Base-by-base conservation (phyloP, 1,140 invertebrate genomes). In the Cataglyphis hispanica region DNA sequence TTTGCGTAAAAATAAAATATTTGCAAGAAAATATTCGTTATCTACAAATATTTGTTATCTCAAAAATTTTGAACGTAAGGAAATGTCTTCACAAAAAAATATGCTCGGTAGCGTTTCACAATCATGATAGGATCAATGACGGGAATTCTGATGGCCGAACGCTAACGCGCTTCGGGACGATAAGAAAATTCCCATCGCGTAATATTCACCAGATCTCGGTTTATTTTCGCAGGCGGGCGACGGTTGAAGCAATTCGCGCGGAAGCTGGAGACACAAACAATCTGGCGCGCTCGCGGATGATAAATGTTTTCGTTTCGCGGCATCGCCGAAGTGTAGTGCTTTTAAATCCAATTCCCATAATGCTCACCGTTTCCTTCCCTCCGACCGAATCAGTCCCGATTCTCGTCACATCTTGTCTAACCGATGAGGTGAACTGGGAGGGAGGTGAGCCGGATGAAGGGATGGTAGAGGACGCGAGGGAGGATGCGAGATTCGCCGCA, bases 301-400 rank as follows among this genome's bases (percentile, higher is more conserved):
- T 84, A 89, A 90, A 90, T 90, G 90, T 91, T 91, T 87, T 90
- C 86, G 81, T 89, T 88, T 72, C 78, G 75, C 72, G 67, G 34
- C 66, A 61, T 27, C 76, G 50, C 78, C 74, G 86, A 76, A 77
- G 60, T 75, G 69, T 87, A 66, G 84, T 61, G 84, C 87, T 92
- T 93, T 92, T 87, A 90, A 91, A 93, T 92, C 85, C 89, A 92
- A 93, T 92, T 91, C 89, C 84, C 89, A 87, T 90, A 92, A 93
- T 90, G 89, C 86, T 70, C n/a, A 53, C 64, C 67, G 22, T 63
- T 8, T 63, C 27, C 58, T 11, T 46, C 16, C 31, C 60, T 22
- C 11, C 31, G 37, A 53, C n/a, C 43, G 25, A n/a, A 31, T 16
- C 53, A 19, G n/a, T 53, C 58, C 43, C 69, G 40, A 40, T 63